A percentile compares a stretch with the other conserved stretches of the same genome.
Conservation (phyloP, 2,113 vertebrate genomes). For the Lutjanus erythropterus region DNA sequence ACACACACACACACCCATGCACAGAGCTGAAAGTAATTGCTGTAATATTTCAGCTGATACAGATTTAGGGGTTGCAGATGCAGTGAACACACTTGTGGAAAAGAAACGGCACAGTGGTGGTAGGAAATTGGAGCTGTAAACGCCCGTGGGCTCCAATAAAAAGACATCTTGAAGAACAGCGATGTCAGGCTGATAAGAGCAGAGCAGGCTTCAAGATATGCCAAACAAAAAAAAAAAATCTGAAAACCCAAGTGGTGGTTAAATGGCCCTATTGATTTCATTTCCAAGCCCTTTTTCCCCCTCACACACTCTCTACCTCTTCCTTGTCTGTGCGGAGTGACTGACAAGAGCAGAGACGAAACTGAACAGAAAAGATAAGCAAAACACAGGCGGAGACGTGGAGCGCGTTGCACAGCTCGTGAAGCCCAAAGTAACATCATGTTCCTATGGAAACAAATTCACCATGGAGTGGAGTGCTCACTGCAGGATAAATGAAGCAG, state of each 20-base stretch:
- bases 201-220: constrained; percentile 21
- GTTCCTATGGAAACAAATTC: constrained; percentile 82
- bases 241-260: constrained; percentile 52
- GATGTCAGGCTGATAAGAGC: constrained; percentile 51
- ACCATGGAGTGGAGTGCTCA: constrained; percentile 57
- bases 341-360: constrained; percentile 47
- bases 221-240: constrained; percentile 41
- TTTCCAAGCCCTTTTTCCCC: constrained; percentile 40
- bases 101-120: constrained; percentile 16
- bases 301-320: constrained; percentile 5
- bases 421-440: constrained; percentile 69
- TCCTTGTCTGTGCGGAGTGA: constrained; percentile 34
- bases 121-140: constrained; percentile 48
- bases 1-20: constrained; percentile 26
- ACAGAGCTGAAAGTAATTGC: constrained; percentile 54
- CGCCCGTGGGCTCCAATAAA: constrained; percentile 51
- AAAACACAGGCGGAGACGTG: constrained; percentile 39
- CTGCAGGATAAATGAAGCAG: constrained; percentile 79
- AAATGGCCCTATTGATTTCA: constrained; percentile 67
- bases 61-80: constrained; percentile 46
- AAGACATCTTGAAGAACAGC: constrained; percentile 44
- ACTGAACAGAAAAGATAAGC: constrained; percentile 57
- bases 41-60: constrained; percentile 63
- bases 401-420: constrained; percentile 44
- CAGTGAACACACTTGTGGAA: constrained; percentile 19